Conservation (phyloP, 2,888 invertebrate genomes). For the Drosophila longiperda region DNA sequence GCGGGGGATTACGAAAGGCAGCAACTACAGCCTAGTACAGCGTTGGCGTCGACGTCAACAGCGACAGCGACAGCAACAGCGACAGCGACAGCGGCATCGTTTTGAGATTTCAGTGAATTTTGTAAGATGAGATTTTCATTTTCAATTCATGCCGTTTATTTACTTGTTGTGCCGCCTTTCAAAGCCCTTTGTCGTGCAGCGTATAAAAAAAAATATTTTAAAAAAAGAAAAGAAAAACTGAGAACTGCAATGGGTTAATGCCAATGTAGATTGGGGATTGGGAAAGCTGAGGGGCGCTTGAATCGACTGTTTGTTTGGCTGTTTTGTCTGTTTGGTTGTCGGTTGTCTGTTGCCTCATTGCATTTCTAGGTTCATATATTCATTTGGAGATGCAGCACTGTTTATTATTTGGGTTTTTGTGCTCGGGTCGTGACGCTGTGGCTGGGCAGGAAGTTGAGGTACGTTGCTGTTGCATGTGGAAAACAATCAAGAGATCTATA, state of each 20-base stretch:
- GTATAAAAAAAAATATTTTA: slow-evolving; percentile 10
- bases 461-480: not conserved
- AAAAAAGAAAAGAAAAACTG: slow-evolving; percentile 35
- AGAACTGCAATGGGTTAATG: slow-evolving; percentile 51
- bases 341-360: slow-evolving; percentile 73
- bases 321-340: slow-evolving; percentile 4
- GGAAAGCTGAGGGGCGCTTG: slow-evolving; percentile 10
- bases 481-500: slow-evolving; percentile 5
- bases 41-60: slow-evolving; percentile 45
- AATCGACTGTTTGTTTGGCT: slow-evolving; percentile 22
- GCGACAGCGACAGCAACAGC: slow-evolving; percentile 21
- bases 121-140: slow-evolving; percentile 76
- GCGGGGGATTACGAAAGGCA: slow-evolving; percentile 63
- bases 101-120: slow-evolving; percentile 68
- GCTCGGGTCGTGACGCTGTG: slow-evolving; percentile 34
- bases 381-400: slow-evolving; percentile 36
- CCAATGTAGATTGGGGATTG: slow-evolving; percentile 11
- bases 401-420: slow-evolving; percentile 38
- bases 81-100: slow-evolving; percentile 26
- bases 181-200: slow-evolving; percentile 73
- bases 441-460: slow-evolving; percentile 42
- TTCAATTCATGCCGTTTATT: slow-evolving; percentile 71
- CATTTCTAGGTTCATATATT: slow-evolving; percentile 74
- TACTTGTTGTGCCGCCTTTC: slow-evolving; percentile 60
- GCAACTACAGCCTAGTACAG: slow-evolving; percentile 22